These are phyloP conservation scores for Uropetala carovei DNA, from an alignment of 2,888 invertebrate genomes.

Conservation along the genomic window DNA sequence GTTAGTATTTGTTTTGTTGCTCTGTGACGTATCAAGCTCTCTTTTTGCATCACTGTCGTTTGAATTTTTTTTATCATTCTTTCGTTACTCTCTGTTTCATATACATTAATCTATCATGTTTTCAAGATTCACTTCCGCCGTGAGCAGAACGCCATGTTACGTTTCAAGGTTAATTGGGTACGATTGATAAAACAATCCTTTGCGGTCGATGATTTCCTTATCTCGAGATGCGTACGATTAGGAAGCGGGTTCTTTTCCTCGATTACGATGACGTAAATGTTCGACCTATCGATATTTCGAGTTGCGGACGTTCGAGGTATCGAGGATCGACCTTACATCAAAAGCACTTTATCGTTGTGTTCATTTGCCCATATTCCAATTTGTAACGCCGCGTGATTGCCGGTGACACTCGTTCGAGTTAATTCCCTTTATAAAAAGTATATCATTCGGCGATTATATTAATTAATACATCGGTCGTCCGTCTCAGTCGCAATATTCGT, in stretches of 20 bases:
- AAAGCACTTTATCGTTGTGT: too few relatives aligned
- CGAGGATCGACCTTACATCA: too few relatives aligned
- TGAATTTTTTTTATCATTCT: neutral
- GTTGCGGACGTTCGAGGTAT: too few relatives aligned
- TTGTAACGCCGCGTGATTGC: neutral
- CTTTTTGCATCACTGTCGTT: neutral
- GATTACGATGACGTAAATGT: too few relatives aligned
- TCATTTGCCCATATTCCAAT: too few relatives aligned
- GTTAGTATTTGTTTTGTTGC: neutral
- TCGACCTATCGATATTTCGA: too few relatives aligned
- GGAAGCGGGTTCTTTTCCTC: neutral
- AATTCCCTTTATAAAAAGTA: neutral
- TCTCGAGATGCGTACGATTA: neutral
- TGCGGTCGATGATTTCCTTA: neutral
- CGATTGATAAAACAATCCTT: neutral
- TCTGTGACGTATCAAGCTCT: neutral
- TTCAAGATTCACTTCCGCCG: neutral
- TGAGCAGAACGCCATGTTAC: neutral
- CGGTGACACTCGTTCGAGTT: neutral
- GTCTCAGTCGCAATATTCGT: too few relatives aligned
- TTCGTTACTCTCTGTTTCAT: neutral
- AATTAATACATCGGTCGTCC: neutral
- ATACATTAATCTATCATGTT: neutral
- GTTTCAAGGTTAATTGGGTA: neutral
- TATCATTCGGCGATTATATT: neutral